A percentile compares a stretch with the other conserved stretches of the same genome.
Evolutionary conservation across 2,888 invertebrate genomes (phyloP).

Genomic region (Apotomis capreana): DNA sequence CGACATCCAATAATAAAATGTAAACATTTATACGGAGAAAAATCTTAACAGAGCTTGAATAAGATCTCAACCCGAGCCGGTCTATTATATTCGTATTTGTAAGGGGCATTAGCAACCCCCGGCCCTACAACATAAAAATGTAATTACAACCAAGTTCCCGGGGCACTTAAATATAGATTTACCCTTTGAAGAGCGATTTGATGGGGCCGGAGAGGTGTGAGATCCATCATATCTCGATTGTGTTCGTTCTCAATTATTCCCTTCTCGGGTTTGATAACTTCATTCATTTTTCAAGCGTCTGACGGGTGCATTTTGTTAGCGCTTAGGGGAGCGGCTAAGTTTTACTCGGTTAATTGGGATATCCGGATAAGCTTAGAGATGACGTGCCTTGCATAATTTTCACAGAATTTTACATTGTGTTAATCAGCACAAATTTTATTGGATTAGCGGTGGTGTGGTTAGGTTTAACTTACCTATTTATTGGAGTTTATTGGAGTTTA

Average conservation of each 20-base stretch:
- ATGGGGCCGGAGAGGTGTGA: slow-evolving; percentile 73
- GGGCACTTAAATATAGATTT: slow-evolving; percentile 81
- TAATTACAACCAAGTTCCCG: slow-evolving; percentile 75
- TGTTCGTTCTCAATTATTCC: slow-evolving; percentile 73
- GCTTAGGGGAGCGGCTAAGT: slow-evolving; percentile 40
- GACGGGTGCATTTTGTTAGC: slow-evolving; percentile 49
- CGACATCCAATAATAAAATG: slow-evolving; percentile 31
- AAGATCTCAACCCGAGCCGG: slow-evolving; percentile 55
- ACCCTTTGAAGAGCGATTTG: slow-evolving; percentile 77
- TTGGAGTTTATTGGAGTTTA: too few species aligned
- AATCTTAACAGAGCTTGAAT: slow-evolving; percentile 50
- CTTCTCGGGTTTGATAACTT: slow-evolving; percentile 69
- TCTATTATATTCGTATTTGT: slow-evolving; percentile 79
- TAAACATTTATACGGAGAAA: slow-evolving; percentile 42
- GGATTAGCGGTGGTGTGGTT: too few species aligned
- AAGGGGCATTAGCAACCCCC: slow-evolving; percentile 66
- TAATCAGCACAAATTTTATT: too few species aligned
- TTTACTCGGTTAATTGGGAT: slow-evolving; percentile 31
- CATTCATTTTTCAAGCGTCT: slow-evolving; percentile 72
- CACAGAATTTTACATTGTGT: too few species aligned
- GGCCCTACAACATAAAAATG: slow-evolving; percentile 76
- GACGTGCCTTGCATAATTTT: background rate
- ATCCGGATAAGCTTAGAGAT: background rate
- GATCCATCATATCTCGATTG: slow-evolving; percentile 80
- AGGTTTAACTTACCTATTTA: too few species aligned